Base-by-base conservation (phyloP, 2,113 vertebrate species). In the Colaptes auratus region DNA sequence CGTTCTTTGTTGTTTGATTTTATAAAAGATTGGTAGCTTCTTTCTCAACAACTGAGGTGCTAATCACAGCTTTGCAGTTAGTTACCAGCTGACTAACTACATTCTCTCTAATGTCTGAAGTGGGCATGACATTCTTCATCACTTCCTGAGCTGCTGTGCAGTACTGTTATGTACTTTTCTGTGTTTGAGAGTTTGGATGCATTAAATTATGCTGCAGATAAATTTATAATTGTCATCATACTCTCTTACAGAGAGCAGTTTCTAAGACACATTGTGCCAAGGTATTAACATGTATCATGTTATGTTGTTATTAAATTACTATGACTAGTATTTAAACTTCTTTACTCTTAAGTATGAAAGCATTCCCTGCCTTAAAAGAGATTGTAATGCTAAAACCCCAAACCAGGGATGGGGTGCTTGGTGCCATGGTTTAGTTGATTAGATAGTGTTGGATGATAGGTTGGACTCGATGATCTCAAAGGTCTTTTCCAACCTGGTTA, bases 271-370 rank as follows among this genome's bases (percentile, higher is more conserved):
- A 79, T 75, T 78, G 53, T 92, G 55, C 81, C 72, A 36, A 86
- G 70, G 75, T 69, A 64, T 82, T 89, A 76, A 61, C 16, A 52
- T 95, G 82, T 85, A 76, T 92, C 65, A 81, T 78, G 76, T 77
- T 86, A 67, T 30, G 48, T 88, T 86, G 69, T 81, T 90, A 67
- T 60, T 91, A 64, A 82, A 83, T 95, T 90, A 78, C 72, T 83
- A 69, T 83, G 31, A 92, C 15, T 66, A 12, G 31, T 66, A 76
- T 87, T 80, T 79, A 65, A 60, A 86, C 46, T 79, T 69, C 39
- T 95, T 90, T 64, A 33, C 27, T 66, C 21, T 89, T 84, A 92
- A 83, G n/a, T 80, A 63, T 70, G 86, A 86, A 92, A 89, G 52
- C 16, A 52, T 59, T 66, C 52, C 46, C 39, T 63, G 27, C 56